These are phyloP conservation scores for Drosophila pseudoananassae DNA, from an alignment of 1,140 invertebrate genomes.

Conservation along the genomic window DNA sequence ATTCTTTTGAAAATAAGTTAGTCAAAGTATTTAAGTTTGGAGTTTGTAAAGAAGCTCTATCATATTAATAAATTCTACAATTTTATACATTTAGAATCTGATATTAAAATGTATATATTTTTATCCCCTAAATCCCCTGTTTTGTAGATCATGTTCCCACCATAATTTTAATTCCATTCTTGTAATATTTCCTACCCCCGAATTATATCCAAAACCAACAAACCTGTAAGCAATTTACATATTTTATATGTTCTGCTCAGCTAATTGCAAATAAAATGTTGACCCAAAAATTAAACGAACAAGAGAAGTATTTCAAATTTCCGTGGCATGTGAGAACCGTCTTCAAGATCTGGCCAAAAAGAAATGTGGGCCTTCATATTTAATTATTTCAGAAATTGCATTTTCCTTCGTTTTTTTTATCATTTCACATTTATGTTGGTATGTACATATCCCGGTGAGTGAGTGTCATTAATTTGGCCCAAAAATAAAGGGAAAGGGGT, in stretches of 20 bases:
- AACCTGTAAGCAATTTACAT: constrained; percentile 50
- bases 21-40: too few relatives aligned
- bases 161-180: constrained; percentile 6
- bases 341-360: constrained; percentile 30
- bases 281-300: constrained; percentile 47
- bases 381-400: constrained; percentile 78
- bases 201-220: constrained; percentile 11
- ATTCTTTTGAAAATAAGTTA: neutral
- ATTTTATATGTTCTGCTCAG: constrained; percentile 40
- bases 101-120: neutral
- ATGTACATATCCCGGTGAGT: constrained; percentile 18
- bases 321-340: constrained; percentile 37
- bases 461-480: constrained; percentile 76
- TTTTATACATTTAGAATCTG: neutral
- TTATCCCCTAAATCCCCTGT: neutral
- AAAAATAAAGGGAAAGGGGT: constrained; percentile 22
- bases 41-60: too few relatives aligned
- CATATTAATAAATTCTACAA: neutral
- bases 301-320: constrained; percentile 43
- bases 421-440: constrained; percentile 31
- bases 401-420: constrained; percentile 58
- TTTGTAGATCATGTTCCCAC: constrained; percentile 10
- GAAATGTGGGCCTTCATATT: constrained; percentile 66
- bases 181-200: neutral
- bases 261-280: constrained; percentile 66